phyloP scores from a whole-genome alignment of 1,140 invertebrate species.

The Ganaspis sp. region DNA sequence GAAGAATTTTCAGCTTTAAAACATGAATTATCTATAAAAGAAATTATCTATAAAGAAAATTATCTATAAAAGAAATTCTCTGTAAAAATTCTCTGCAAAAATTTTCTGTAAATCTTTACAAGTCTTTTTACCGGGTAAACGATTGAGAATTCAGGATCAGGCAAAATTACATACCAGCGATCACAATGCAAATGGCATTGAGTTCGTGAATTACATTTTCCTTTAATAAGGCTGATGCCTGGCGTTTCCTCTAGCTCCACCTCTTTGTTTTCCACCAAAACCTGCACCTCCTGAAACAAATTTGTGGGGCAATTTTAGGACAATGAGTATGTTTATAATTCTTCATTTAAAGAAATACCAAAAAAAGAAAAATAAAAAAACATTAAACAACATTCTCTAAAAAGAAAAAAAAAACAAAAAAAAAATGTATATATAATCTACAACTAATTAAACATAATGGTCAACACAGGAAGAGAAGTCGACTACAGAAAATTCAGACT shows the following conservation, averaged over 20 bases:
- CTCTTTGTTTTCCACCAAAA: conserved; percentile 23
- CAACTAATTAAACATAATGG: neutral
- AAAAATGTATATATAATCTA: conserved; percentile 1
- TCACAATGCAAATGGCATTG: conserved; percentile 9
- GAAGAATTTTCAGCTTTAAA: too few relatives aligned
- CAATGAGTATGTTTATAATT: neutral
- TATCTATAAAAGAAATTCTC: too few relatives aligned
- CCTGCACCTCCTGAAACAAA: conserved; percentile 19
- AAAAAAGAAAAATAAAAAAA: neutral
- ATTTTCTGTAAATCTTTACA: too few relatives aligned
- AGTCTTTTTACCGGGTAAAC: too few relatives aligned
- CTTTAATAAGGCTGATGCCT: conserved; percentile 25
- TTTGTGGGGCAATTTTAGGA: neutral
- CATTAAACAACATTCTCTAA: too few relatives aligned
- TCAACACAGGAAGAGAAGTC: conserved; percentile 1
- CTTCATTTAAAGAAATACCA: neutral
- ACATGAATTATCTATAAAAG: too few relatives aligned
- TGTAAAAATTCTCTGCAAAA: too few relatives aligned
- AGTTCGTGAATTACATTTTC: conserved; percentile 15
- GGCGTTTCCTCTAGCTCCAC: conserved; percentile 1
- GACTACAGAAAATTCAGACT: conserved; percentile 30
- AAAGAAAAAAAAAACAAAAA: neutral
- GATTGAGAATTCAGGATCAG: neutral
- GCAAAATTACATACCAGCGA: conserved; percentile 13
- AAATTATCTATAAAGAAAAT: too few relatives aligned